These are phyloP conservation scores for Drosophila nr. medialis DNA, from an alignment of 2,888 invertebrate genomes.

Conservation along the genomic window DNA sequence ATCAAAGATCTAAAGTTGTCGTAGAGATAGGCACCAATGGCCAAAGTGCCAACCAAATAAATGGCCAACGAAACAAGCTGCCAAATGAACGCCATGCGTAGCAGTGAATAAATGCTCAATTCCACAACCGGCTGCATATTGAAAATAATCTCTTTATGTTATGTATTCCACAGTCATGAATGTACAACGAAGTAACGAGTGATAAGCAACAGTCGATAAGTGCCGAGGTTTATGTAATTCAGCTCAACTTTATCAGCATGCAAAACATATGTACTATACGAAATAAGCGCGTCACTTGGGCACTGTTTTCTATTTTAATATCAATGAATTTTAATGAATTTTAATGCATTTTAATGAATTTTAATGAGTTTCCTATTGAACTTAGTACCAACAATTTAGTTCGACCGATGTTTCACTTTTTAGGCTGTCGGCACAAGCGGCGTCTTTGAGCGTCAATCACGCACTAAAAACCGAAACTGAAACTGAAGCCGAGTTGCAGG, in stretches of 20 bases:
- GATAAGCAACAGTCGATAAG: slow-evolving; percentile 45
- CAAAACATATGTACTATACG: not conserved
- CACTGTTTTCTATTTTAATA: slow-evolving; percentile 10
- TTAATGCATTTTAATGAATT: slow-evolving; percentile 19
- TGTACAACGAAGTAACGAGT: not conserved
- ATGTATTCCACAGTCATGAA: slow-evolving; percentile 3
- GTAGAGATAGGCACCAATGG: slow-evolving; percentile 72
- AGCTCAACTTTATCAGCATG: slow-evolving; percentile 32
- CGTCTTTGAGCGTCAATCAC: slow-evolving; percentile 69
- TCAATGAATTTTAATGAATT: slow-evolving; percentile 28
- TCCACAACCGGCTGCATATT: slow-evolving; percentile 70
- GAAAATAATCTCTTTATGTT: slow-evolving; percentile 36
- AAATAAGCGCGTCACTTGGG: not conserved
- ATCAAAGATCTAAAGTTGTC: slow-evolving; percentile 88
- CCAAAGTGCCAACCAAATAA: slow-evolving; percentile 75
- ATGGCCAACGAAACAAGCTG: slow-evolving; percentile 72
- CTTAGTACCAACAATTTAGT: not conserved
- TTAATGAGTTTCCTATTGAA: slow-evolving; percentile 8
- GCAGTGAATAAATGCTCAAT: slow-evolving; percentile 64
- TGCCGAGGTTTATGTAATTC: slow-evolving; percentile 2
- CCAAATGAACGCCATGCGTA: slow-evolving; percentile 78
- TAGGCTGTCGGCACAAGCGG: slow-evolving; percentile 57
- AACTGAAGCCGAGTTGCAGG: slow-evolving; percentile 42
- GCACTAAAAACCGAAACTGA: slow-evolving; percentile 62
- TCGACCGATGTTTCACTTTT: slow-evolving; percentile 22